Evolutionary conservation across 2,797 vertebrate genomes (phyloP).

Genomic region (Steatocranus sp.): DNA sequence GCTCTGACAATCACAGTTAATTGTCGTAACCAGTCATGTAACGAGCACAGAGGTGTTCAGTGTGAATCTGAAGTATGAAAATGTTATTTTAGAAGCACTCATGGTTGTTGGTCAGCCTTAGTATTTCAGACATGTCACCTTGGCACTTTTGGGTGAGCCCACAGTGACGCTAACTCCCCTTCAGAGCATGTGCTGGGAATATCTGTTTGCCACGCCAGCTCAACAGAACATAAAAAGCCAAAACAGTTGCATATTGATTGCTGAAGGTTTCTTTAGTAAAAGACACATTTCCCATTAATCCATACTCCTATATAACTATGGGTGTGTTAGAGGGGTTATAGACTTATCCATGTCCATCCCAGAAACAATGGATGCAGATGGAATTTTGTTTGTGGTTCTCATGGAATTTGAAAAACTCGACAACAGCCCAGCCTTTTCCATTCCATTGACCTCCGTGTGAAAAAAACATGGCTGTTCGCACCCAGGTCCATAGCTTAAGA

Average conservation of each 20-base stretch:
- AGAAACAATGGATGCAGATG: background rate
- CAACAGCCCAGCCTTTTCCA: background rate
- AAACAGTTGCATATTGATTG: background rate
- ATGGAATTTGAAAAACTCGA: background rate
- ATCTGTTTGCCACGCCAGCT: background rate
- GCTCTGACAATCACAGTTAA: background rate
- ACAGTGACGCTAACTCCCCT: background rate
- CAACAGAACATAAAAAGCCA: background rate
- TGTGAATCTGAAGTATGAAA: background rate
- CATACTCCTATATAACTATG: background rate
- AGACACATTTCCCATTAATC: background rate
- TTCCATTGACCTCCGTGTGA: background rate
- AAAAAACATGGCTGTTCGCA: background rate
- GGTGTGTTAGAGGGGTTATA: background rate
- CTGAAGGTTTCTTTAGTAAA: background rate
- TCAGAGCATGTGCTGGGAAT: background rate
- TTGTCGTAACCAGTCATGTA: background rate
- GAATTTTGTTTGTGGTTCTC: background rate
- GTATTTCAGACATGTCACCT: background rate
- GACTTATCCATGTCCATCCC: background rate
- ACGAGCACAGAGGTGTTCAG: background rate
- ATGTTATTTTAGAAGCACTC: background rate
- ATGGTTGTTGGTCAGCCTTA: background rate
- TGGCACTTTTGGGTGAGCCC: background rate
- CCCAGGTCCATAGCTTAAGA: background rate